These are phyloP conservation scores for Xiphophorus hellerii DNA, from an alignment of 2,113 vertebrate species.

Conservation along the genomic window DNA sequence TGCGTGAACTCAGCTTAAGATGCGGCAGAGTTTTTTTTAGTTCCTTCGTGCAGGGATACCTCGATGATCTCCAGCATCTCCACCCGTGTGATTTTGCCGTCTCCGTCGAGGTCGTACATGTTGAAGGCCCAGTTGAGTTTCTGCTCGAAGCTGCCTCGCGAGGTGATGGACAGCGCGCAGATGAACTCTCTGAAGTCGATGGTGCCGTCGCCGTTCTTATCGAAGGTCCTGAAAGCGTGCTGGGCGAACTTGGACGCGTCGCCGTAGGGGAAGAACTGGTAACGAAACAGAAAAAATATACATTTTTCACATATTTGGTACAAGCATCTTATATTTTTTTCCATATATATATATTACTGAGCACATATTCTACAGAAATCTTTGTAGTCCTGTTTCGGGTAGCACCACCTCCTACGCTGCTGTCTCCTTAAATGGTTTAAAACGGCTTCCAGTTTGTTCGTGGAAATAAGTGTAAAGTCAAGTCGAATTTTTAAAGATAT, in stretches of 20 bases:
- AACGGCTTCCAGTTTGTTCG: background rate
- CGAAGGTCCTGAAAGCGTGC: constrained; percentile 97
- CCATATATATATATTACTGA: background rate
- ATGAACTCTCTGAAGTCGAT: constrained; percentile 99
- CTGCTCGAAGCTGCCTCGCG: constrained; percentile 97
- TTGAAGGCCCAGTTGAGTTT: constrained; percentile 99
- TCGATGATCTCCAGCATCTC: constrained; percentile 99
- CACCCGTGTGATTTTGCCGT: constrained; percentile 97
- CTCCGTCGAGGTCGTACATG: constrained; percentile 98
- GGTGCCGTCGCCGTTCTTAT: constrained; percentile 97
- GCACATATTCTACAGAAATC: background rate
- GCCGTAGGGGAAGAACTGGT: constrained; percentile 95
- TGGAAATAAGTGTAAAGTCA: background rate
- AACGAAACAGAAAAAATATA: constrained; percentile 1
- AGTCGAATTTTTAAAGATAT: background rate
- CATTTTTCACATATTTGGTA: too few relatives aligned
- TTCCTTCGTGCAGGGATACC: constrained; percentile 73
- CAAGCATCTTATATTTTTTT: too few relatives aligned
- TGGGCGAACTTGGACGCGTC: constrained; percentile 99
- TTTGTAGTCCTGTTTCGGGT: background rate
- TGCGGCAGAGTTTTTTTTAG: background rate
- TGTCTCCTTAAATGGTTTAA: background rate
- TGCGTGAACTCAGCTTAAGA: background rate
- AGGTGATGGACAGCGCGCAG: constrained; percentile 97
- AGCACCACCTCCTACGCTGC: background rate